Evolutionary conservation across 1,140 invertebrate species (phyloP).

Genomic region (Pseudomyrmex concolor): DNA sequence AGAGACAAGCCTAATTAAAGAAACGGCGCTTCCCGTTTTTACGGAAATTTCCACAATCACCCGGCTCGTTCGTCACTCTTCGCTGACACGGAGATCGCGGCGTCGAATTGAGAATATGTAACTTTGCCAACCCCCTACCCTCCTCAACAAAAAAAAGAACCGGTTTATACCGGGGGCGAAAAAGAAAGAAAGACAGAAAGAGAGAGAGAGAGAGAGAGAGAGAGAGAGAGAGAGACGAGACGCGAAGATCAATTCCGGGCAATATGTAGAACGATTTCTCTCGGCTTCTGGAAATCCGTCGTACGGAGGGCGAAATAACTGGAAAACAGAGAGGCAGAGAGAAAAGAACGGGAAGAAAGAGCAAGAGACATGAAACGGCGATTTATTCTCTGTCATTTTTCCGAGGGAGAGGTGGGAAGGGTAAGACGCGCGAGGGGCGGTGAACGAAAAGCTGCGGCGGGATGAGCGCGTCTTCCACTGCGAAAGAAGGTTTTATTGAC

Average conservation of each 20-base stretch:
- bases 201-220: too few relatives aligned
- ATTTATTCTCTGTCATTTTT: conserved; percentile 81
- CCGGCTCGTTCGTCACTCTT: conserved; percentile 61
- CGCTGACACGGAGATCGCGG: conserved; percentile 38
- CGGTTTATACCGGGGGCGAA: background rate
- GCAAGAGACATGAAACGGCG: conserved; percentile 56
- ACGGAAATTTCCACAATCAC: conserved; percentile 69
- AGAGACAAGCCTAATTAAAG: conserved; percentile 43
- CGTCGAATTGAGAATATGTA: background rate
- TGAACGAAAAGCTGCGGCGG: conserved; percentile 35
- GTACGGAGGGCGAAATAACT: conserved; percentile 62
- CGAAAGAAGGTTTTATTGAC: conserved; percentile 77
- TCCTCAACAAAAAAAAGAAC: conserved; percentile 26
- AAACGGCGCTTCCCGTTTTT: conserved; percentile 46
- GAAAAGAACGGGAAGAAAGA: conserved; percentile 48
- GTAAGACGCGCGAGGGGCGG: conserved; percentile 4
- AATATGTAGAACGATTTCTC: conserved; percentile 81
- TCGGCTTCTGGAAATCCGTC: conserved; percentile 68
- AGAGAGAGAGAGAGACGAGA: conserved; percentile 7
- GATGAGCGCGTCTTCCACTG: conserved; percentile 57
- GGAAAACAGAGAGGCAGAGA: conserved; percentile 45
- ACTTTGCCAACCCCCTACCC: background rate
- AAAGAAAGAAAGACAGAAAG: too few relatives aligned
- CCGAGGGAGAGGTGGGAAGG: conserved; percentile 46
- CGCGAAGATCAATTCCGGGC: conserved; percentile 76